Conservation (phyloP, 2,113 vertebrate species). For the Tamias sibiricus region DNA sequence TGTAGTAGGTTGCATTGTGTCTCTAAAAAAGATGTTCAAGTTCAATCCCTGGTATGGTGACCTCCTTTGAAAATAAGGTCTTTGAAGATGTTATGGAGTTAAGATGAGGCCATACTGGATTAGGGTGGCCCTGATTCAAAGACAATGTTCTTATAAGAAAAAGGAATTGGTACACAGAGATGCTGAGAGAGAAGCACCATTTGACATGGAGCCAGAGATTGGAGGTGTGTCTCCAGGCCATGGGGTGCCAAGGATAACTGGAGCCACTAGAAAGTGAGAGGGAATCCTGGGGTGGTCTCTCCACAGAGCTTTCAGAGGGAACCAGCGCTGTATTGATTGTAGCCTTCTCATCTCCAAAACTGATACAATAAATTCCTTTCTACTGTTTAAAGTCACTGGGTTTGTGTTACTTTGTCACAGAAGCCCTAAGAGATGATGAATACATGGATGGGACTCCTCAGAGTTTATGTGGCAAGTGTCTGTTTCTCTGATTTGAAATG, state of each 20-base stretch:
- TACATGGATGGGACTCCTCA: fast-evolving
- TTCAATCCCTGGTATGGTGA: neutral
- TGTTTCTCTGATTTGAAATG: neutral
- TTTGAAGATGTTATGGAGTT: neutral
- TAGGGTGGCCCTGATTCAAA: neutral
- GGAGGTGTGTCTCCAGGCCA: neutral
- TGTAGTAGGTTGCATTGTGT: neutral
- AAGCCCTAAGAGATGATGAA: neutral
- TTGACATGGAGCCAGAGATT: neutral
- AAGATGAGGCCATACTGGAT: neutral
- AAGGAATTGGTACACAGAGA: neutral
- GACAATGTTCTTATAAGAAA: neutral
- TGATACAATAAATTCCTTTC: too few relatives aligned
- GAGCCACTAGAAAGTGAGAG: neutral
- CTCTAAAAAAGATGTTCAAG: neutral
- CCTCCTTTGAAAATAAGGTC: neutral
- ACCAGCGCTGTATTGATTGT: neutral
- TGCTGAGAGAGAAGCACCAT: fast-evolving
- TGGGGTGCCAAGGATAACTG: neutral
- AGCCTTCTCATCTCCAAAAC: neutral
- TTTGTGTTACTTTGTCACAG: neutral
- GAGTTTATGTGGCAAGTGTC: neutral
- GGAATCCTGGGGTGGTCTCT: neutral
- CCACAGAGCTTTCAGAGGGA: too few relatives aligned
- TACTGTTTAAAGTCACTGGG: too few relatives aligned